phyloP scores from a whole-genome alignment of 2,113 vertebrate species.

The Vidua macroura region DNA sequence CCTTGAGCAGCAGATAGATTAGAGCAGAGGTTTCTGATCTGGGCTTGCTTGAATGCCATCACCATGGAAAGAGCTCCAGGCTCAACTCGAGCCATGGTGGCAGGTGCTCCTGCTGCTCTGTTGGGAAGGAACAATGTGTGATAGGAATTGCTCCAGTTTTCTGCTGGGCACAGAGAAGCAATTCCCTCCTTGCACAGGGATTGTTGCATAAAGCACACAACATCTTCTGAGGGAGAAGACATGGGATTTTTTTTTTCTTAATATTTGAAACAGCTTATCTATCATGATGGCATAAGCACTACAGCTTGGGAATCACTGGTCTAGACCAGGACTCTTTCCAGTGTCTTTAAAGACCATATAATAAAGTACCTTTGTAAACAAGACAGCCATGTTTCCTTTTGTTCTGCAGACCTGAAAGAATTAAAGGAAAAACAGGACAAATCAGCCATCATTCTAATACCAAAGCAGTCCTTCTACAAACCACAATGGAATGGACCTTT shows the following conservation, averaged over 20 bases:
- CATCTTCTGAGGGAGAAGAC: neutral
- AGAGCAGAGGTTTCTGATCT: neutral
- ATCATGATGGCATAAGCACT: neutral
- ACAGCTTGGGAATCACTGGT: neutral
- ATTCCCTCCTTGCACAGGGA: neutral
- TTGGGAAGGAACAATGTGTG: neutral
- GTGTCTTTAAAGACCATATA: neutral
- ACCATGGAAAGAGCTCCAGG: neutral
- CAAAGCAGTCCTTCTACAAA: neutral
- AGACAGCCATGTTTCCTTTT: slow-evolving; percentile 89
- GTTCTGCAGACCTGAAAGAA: slow-evolving; percentile 83
- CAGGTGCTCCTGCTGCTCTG: neutral
- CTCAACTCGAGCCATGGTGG: neutral
- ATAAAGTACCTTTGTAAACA: slow-evolving; percentile 86
- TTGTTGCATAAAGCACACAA: neutral
- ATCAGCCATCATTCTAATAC: neutral
- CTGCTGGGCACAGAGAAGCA: neutral
- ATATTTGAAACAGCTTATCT: neutral
- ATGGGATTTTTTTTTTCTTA: neutral
- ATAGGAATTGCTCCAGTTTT: neutral
- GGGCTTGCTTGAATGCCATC: neutral
- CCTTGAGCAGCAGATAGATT: neutral
- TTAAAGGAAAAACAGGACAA: slow-evolving; percentile 27
- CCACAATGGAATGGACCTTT: neutral
- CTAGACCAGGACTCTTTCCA: neutral